Conservation (phyloP, 1,140 invertebrate species). For the Drosophila parvula region DNA sequence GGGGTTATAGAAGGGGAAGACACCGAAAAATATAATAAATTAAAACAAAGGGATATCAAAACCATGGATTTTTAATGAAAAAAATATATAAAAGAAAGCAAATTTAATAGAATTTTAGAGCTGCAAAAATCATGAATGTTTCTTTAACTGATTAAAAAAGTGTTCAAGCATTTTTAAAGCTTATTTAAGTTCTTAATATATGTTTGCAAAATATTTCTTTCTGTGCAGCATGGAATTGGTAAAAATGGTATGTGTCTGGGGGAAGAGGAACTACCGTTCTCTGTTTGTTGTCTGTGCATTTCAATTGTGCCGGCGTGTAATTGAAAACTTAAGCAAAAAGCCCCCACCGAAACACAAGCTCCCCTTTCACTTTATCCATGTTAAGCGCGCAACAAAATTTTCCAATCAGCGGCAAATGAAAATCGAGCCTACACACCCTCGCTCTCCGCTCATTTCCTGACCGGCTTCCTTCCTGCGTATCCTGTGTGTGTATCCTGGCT, state of each 20-base stretch:
- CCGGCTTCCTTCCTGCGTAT: slow-evolving; percentile 41
- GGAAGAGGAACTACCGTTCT: slow-evolving; percentile 15
- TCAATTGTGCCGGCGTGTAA: slow-evolving; percentile 73
- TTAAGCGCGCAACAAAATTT: slow-evolving; percentile 60
- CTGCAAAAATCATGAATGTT: background rate
- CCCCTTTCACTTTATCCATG: slow-evolving; percentile 8
- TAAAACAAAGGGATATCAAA: no score
- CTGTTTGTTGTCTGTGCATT: slow-evolving; percentile 67
- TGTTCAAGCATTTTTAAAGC: no score
- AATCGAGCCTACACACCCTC: slow-evolving; percentile 29
- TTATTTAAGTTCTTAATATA: no score
- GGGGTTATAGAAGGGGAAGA: background rate
- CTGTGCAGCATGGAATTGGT: slow-evolving; percentile 1
- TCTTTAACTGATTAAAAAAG: background rate
- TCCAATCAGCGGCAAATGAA: slow-evolving; percentile 59
- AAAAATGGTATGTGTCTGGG: background rate
- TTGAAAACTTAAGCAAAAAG: slow-evolving; percentile 75
- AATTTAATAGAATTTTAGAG: background rate
- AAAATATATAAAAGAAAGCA: background rate
- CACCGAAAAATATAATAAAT: background rate
- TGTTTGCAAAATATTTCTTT: background rate
- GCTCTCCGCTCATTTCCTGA: slow-evolving; percentile 45
- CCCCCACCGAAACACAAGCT: background rate
- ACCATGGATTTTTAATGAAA: rapidly evolving
- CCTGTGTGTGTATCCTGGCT: slow-evolving; percentile 33